These are phyloP conservation scores for Cairina moschata DNA, from an alignment of 2,113 vertebrate genomes.

Conservation along the genomic window DNA sequence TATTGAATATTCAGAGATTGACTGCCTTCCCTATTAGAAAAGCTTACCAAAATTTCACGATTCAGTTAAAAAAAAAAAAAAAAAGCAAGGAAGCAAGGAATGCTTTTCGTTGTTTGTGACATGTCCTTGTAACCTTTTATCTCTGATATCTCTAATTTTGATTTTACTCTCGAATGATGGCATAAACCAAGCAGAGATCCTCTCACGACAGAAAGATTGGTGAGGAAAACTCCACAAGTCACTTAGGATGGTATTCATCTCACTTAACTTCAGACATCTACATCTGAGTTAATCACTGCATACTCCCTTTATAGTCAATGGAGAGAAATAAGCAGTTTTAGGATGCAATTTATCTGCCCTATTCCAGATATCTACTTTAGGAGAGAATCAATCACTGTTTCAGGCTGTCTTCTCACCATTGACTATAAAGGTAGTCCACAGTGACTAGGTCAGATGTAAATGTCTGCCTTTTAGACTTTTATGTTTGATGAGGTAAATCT, in stretches of 20 bases:
- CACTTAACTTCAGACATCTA: conserved; percentile 53
- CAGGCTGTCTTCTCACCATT: not conserved
- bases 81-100: not conserved
- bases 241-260: conserved; percentile 45
- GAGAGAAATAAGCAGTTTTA: conserved; percentile 55
- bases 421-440: not conserved
- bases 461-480: not conserved
- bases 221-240: conserved; percentile 19
- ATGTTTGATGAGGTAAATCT: conserved; percentile 9
- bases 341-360: conserved; percentile 25
- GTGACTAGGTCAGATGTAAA: not conserved
- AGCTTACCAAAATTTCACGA: not conserved
- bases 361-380: conserved; percentile 27
- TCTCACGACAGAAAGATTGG: not conserved
- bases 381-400: conserved; percentile 47
- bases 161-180: not conserved
- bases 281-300: not conserved
- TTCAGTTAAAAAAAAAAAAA: not conserved
- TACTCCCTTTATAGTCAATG: conserved; percentile 18
- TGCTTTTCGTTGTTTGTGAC: not conserved
- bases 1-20: not conserved
- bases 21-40: conserved; percentile 23
- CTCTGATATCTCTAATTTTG: conserved; percentile 21
- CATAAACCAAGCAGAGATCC: not conserved
- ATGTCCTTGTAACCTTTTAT: not conserved